phyloP scores from a whole-genome alignment of 2,888 invertebrate species.

The Leptinotarsa tumamoca region DNA sequence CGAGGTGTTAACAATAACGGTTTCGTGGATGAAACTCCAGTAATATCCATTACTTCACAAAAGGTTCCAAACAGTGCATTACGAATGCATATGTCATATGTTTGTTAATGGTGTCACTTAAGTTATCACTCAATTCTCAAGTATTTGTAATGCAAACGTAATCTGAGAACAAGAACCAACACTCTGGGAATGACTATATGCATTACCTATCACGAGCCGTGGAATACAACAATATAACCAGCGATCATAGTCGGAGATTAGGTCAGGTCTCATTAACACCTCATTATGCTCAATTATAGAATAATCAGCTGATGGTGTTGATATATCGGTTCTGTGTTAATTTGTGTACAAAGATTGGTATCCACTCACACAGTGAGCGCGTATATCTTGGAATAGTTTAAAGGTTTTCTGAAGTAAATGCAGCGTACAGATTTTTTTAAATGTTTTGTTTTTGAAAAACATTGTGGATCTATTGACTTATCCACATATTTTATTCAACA shows the following conservation, averaged over 20 bases:
- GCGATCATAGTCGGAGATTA: conserved; percentile 63
- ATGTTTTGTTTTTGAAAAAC: neutral
- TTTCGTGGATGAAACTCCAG: too few species aligned
- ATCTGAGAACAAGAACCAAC: neutral
- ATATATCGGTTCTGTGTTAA: conserved; percentile 40
- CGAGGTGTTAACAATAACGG: too few species aligned
- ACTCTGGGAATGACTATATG: conserved; percentile 26
- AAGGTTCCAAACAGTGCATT: too few species aligned
- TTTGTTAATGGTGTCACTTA: too few species aligned
- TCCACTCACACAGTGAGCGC: neutral
- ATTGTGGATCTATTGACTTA: too few species aligned
- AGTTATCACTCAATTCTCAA: neutral
- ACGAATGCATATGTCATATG: too few species aligned
- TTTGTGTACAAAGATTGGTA: conserved; percentile 13
- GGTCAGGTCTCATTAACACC: conserved; percentile 62
- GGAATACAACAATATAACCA: conserved; percentile 59
- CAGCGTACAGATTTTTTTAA: too few species aligned
- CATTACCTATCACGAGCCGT: conserved; percentile 23
- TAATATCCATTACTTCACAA: too few species aligned
- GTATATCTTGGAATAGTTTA: neutral
- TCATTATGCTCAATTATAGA: conserved; percentile 55
- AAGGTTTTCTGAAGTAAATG: neutral
- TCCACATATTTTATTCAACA: too few species aligned
- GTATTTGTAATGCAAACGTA: neutral
- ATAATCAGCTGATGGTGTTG: conserved; percentile 46